phyloP scores from a whole-genome alignment of 2,888 invertebrate species.

The Hirtodrosophila duncani region DNA sequence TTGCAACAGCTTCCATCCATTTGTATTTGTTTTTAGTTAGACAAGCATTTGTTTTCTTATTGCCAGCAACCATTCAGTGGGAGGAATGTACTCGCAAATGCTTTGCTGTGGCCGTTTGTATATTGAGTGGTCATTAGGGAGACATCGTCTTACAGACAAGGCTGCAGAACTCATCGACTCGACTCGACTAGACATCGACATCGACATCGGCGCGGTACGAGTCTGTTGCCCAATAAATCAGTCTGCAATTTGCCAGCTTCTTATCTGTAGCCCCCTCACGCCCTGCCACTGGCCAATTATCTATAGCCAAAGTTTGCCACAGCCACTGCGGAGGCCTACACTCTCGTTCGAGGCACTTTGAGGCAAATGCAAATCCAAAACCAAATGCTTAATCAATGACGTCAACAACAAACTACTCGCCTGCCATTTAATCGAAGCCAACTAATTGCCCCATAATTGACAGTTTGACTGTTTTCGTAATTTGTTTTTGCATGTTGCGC shows the following conservation, averaged over 20 bases:
- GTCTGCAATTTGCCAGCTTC: slow-evolving; percentile 11
- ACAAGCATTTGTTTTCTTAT: slow-evolving; percentile 38
- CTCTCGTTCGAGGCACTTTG: slow-evolving; percentile 2
- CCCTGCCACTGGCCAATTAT: slow-evolving; percentile 32
- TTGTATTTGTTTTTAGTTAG: neutral
- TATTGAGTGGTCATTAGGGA: slow-evolving; percentile 31
- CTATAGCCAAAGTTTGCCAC: slow-evolving; percentile 21
- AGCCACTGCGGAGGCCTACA: slow-evolving; percentile 21
- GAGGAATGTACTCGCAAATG: slow-evolving; percentile 18
- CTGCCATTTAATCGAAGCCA: slow-evolving; percentile 51
- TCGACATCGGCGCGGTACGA: too few species aligned
- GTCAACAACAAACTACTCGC: slow-evolving; percentile 18
- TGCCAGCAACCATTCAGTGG: slow-evolving; percentile 12
- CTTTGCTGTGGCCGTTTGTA: slow-evolving; percentile 23
- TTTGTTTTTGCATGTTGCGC: slow-evolving; percentile 65
- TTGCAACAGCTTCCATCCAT: too few species aligned
- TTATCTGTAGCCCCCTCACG: slow-evolving; percentile 13
- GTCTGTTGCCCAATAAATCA: too few species aligned
- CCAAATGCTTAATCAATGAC: slow-evolving; percentile 17
- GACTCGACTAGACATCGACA: neutral
- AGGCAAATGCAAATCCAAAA: slow-evolving; percentile 19
- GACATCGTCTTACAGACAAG: slow-evolving; percentile 4
- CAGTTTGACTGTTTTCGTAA: slow-evolving; percentile 66
- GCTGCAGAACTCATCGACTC: too few species aligned
- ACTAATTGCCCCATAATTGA: slow-evolving; percentile 66